Conservation (phyloP, 92 coral and sea anemone species). For the Pocillopora meandrina region DNA sequence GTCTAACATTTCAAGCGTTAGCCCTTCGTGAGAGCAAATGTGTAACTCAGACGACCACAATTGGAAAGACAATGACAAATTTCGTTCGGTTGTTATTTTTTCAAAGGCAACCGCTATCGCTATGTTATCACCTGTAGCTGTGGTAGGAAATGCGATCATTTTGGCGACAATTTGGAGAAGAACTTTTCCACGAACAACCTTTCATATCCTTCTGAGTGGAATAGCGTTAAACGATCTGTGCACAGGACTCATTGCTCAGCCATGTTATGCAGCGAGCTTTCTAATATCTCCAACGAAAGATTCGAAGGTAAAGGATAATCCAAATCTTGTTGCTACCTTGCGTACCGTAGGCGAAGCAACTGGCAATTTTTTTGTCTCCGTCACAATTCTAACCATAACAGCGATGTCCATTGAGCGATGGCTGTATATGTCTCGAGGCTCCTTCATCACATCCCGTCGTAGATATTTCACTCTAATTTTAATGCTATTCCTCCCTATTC, state of each 20-base stretch:
- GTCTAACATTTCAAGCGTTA: no score
- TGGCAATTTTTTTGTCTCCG: not conserved
- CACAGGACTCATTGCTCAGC: slow-evolving; percentile 2
- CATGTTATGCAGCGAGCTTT: not conserved
- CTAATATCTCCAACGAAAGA: not conserved
- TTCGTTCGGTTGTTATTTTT: not conserved
- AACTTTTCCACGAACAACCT: not conserved
- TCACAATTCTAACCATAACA: not conserved
- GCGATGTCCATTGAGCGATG: slow-evolving; percentile 3
- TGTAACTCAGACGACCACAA: no score
- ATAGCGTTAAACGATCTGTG: not conserved
- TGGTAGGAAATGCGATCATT: slow-evolving; percentile 13
- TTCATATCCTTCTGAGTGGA: not conserved
- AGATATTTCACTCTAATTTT: no score
- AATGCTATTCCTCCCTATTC: not conserved
- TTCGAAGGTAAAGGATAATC: not conserved
- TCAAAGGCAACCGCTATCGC: not conserved
- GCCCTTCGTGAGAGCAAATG: no score
- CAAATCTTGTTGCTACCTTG: not conserved
- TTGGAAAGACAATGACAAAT: no score
- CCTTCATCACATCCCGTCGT: not conserved
- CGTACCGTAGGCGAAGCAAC: not conserved
- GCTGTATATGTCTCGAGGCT: not conserved
- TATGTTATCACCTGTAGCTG: slow-evolving; percentile 7
- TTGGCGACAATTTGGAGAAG: slow-evolving; percentile 23